Evolutionary conservation across 1,140 invertebrate species (phyloP), one percentile per base, ranked within the genome.

Genomic region (Harpegnathos saltator): DNA sequence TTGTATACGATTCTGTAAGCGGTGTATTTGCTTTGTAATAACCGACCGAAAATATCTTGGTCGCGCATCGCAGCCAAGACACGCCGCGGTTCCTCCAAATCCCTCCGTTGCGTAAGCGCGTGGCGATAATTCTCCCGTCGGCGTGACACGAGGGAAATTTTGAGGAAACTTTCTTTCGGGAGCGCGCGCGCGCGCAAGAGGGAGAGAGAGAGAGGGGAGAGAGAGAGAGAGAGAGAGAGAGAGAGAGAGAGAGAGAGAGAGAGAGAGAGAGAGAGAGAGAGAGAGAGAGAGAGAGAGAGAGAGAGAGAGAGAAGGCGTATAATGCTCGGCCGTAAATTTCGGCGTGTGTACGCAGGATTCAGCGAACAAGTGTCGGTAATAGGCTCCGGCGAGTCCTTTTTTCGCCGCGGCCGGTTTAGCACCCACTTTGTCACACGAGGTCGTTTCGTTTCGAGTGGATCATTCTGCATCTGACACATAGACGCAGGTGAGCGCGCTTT

Each of bases 401-500:
- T 61, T 62, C 19, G 22, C 68, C 75, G 59, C 59, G 52, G 71
- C 66, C 50, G 68, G 72, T 88, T 88, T 88, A 88, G 72, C 62
- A 68, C 61, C 71, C 86, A 85, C 83, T 88, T 88, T 85, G 83
- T 88, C 87, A 88, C 72, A 68, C 38, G 65, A 56, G 83, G 72
- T 85, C 77, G 83, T 88, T 88, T 88, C 83, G 78, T 78, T 88
- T 88, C 82, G 54, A 88, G 87, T 87, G 85, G 83, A 85, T 89
- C 89, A 83, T 86, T 82, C 83, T 85, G 88, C 85, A 87, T 85
- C 89, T 82, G 85, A 84, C 80, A 80, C 88, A 83, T 73, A 78
- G 89, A 85, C 78, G 82, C 86, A 89, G 86, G 87, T 91, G 83
- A 87, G 71, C 69, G 59, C 78, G 86, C 84, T 91, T 91, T 89